A percentile compares a stretch with the other conserved stretches of the same genome.
These are phyloP conservation scores for Mandrillus leucophaeus DNA, from an alignment of 2,113 vertebrate species.

Conservation along the genomic window DNA sequence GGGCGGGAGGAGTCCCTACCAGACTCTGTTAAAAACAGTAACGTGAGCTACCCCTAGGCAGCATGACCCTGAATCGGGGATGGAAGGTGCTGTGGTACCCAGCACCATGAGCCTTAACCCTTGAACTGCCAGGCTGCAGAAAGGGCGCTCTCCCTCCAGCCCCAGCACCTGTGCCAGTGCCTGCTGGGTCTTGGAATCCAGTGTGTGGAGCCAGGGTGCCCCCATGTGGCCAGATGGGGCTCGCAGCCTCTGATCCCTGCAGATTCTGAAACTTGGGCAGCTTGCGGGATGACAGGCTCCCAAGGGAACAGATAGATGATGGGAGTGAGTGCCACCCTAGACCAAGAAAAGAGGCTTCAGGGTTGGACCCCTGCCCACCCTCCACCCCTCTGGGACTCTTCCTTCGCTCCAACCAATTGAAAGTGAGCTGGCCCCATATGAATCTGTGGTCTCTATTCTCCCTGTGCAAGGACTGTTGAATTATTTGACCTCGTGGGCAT, in stretches of 20 bases:
- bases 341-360: background rate
- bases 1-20: background rate
- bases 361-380: background rate
- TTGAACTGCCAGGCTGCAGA: accelerated
- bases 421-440: background rate
- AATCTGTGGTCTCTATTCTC: background rate
- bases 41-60: accelerated
- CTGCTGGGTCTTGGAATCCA: background rate
- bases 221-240: background rate
- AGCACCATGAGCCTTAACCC: background rate
- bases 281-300: background rate
- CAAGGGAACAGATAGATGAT: no score
- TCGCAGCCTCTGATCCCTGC: background rate
- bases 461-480: background rate
- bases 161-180: background rate
- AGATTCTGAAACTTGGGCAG: background rate
- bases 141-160: accelerated
- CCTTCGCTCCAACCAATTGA: background rate
- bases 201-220: background rate
- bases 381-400: background rate
- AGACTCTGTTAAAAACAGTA: background rate
- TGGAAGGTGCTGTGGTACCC: background rate
- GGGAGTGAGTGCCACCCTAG: background rate
- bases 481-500: background rate
- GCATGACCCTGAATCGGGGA: background rate